phyloP scores from a whole-genome alignment of 2,113 vertebrate species.

The Sturnira hondurensis region DNA sequence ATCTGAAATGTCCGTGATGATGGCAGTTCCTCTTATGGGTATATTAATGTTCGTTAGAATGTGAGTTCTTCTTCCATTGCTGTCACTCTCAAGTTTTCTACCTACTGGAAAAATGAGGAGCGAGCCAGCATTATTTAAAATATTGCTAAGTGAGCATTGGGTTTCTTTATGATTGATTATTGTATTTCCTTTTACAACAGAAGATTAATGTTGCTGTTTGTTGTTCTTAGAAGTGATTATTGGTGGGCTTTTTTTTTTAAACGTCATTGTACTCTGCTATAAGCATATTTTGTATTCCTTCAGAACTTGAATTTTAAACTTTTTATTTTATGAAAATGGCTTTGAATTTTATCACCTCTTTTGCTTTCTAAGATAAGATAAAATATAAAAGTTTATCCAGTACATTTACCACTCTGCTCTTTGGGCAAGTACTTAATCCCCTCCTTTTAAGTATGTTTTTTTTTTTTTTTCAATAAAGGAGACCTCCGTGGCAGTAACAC shows the following conservation, averaged over 20 bases:
- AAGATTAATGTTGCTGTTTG: slow-evolving; percentile 79
- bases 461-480: slow-evolving; percentile 28
- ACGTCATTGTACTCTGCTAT: slow-evolving; percentile 61
- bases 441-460: not conserved
- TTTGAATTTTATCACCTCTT: slow-evolving; percentile 15
- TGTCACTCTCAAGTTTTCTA: slow-evolving; percentile 28
- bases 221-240: slow-evolving; percentile 74
- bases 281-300: slow-evolving; percentile 60
- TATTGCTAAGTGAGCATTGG: slow-evolving; percentile 73
- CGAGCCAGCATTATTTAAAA: slow-evolving; percentile 71
- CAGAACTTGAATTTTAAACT: slow-evolving; percentile 62
- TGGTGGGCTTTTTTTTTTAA: slow-evolving; percentile 55
- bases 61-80: slow-evolving; percentile 40
- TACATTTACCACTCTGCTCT: not conserved
- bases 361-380: slow-evolving; percentile 27
- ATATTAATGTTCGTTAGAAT: slow-evolving; percentile 57
- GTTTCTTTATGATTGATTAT: slow-evolving; percentile 79
- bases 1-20: slow-evolving; percentile 44
- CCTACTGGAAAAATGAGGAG: slow-evolving; percentile 55
- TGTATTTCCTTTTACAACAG: slow-evolving; percentile 76
- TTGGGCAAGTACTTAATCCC: slow-evolving; percentile 1
- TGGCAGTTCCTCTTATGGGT: not conserved
- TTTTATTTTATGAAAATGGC: slow-evolving; percentile 41
- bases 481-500: not conserved
- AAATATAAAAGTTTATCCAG: slow-evolving; percentile 22